These are phyloP conservation scores for Poecilobothrus nobilitatus DNA, from an alignment of 2,888 invertebrate species.

Conservation along the genomic window DNA sequence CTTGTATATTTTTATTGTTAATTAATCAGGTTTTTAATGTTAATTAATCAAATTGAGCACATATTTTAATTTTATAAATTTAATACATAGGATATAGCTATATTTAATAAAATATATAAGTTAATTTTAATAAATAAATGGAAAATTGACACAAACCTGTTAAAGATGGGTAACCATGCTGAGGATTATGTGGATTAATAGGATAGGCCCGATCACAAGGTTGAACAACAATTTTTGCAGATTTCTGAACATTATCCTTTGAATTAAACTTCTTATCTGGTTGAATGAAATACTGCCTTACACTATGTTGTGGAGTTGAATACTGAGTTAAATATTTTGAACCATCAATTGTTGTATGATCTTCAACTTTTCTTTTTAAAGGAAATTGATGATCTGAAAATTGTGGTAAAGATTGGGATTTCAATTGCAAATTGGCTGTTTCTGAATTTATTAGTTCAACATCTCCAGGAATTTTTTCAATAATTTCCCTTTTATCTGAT, in stretches of 20 bases:
- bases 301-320: constrained; percentile 32
- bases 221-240: neutral
- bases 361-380: neutral
- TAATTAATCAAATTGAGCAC: neutral
- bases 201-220: neutral
- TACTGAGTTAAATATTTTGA: constrained; percentile 22
- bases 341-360: neutral
- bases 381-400: neutral
- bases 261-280: neutral
- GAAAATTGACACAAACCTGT: neutral
- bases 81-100: no score
- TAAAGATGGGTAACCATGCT: neutral
- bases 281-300: constrained; percentile 31
- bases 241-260: neutral
- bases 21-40: neutral
- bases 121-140: neutral
- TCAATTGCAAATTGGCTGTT: constrained; percentile 22
- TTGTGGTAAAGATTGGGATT: constrained; percentile 22
- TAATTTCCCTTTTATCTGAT: constrained; percentile 25
- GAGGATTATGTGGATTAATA: neutral
- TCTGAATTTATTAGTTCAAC: constrained; percentile 34
- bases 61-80: no score
- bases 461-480: constrained; percentile 39
- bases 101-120: no score
- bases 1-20: neutral